Conservation (phyloP, 2,113 vertebrate species). For the Bungarus multicinctus region DNA sequence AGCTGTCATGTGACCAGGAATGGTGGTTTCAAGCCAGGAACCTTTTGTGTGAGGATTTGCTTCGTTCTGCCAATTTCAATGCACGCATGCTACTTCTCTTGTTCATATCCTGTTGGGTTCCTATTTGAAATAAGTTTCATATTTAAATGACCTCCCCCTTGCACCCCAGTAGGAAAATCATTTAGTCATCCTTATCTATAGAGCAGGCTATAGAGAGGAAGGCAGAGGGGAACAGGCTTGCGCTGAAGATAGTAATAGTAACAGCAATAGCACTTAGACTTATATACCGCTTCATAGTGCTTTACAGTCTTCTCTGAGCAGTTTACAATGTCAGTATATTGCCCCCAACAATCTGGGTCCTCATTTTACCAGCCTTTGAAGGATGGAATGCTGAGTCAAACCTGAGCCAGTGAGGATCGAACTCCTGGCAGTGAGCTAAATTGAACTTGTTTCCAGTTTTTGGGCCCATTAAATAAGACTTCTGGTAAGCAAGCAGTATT, state of each 20-base stretch:
- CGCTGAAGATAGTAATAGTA: constrained; percentile 24
- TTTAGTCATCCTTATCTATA: constrained; percentile 37
- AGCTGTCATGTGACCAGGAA: not conserved
- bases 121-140: constrained; percentile 50
- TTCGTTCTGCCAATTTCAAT: constrained; percentile 26
- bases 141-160: constrained; percentile 56
- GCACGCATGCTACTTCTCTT: constrained; percentile 26
- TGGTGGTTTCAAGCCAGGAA: not conserved
- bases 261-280: not conserved
- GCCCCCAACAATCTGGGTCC: not conserved
- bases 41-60: constrained; percentile 30
- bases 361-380: not conserved
- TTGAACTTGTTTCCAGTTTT: not conserved
- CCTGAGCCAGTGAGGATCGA: not conserved
- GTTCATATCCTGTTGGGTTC: constrained; percentile 38
- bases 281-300: not conserved
- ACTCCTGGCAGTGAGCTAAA: not conserved
- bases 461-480: not conserved
- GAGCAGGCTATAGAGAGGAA: not conserved
- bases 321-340: not conserved
- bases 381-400: not conserved
- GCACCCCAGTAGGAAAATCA: constrained; percentile 52
- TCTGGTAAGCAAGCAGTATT: not conserved
- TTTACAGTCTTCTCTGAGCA: not conserved
- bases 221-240: constrained; percentile 5